Evolutionary conservation across 2,888 invertebrate genomes (phyloP), one percentile per base, ranked within the genome.

Genomic region (Plagiodera versicolora): DNA sequence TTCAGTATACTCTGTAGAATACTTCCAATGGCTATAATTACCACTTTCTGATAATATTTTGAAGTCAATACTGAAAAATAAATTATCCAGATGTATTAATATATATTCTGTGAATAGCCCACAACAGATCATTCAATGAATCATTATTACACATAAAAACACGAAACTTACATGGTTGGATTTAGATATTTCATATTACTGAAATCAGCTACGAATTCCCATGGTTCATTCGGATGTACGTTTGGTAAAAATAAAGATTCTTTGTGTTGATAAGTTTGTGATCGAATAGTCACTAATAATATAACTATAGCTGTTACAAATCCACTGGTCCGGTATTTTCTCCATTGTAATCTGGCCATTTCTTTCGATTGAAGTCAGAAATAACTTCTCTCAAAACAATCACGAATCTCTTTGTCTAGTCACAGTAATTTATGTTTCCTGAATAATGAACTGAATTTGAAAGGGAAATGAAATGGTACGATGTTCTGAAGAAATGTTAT

Each of bases 191-290:
- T 85, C 85, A 88, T 87, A 75, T 90, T 89, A 71, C 85, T 88
- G 71, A 90, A 90, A 79, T 90, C 90, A 0, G 89, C 87, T n/a
- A 89, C 85, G 77, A 84, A 89, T 76, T 89, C 88, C 89, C 90
- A 90, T 30, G 87, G 86, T 24, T 80, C 80, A 71, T 83, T 83
- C 16, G 90, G 85, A 70, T 83, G 81, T 0, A 83, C 79, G 67
- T 86, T 82, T 32, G 79, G 75, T 68, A 90, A 81, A 65, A 81
- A 78, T 53, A 80, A 80, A 67, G 84, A 83, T 65, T 80, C 77
- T 72, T 80, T 75, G 70, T 82, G 82, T 59, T 79, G 76, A 67
- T 82, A 80, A 44, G 68, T 72, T 63, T 74, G 74, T 11, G 75
- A 72, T 53, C 77, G 65, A 24, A 79, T 58, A 18, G 75, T 60